Conservation (phyloP, 2,888 invertebrate genomes). For the Scaeva pyrastri region DNA sequence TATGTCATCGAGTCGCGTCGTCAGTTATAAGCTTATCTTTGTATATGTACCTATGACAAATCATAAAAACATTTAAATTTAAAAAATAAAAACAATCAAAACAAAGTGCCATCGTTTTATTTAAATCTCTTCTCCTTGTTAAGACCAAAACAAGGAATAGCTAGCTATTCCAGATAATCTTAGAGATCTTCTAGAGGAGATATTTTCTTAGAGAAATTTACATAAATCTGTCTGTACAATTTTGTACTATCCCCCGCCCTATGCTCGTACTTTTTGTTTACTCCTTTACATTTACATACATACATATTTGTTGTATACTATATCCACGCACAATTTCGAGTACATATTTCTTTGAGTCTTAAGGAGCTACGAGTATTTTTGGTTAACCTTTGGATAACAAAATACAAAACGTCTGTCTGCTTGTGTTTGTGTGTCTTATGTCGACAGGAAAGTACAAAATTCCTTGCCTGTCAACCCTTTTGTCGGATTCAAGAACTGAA, state of each 20-base stretch:
- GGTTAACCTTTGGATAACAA: constrained; percentile 19
- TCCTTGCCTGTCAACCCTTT: neutral
- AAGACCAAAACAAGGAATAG: neutral
- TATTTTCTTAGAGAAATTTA: neutral
- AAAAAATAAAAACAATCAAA: constrained; percentile 7
- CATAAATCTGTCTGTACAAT: constrained; percentile 12
- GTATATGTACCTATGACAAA: neutral
- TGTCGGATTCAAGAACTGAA: neutral
- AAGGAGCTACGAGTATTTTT: neutral
- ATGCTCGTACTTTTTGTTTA: neutral
- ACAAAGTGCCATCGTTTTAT: constrained; percentile 6
- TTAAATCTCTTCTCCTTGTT: neutral
- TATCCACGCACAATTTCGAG: too few species aligned
- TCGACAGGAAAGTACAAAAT: constrained; percentile 10
- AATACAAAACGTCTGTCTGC: constrained; percentile 4
- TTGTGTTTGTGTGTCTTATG: neutral
- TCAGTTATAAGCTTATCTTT: neutral
- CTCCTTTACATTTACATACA: neutral
- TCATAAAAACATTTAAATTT: constrained; percentile 8
- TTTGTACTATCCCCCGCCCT: constrained; percentile 2
- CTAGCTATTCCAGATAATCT: constrained; percentile 1
- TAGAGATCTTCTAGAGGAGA: too few species aligned
- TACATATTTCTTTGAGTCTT: constrained; percentile 1
- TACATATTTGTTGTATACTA: neutral
- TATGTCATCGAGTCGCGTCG: neutral